These are phyloP conservation scores for Esox niger DNA, from an alignment of 2,113 vertebrate genomes.

Conservation along the genomic window DNA sequence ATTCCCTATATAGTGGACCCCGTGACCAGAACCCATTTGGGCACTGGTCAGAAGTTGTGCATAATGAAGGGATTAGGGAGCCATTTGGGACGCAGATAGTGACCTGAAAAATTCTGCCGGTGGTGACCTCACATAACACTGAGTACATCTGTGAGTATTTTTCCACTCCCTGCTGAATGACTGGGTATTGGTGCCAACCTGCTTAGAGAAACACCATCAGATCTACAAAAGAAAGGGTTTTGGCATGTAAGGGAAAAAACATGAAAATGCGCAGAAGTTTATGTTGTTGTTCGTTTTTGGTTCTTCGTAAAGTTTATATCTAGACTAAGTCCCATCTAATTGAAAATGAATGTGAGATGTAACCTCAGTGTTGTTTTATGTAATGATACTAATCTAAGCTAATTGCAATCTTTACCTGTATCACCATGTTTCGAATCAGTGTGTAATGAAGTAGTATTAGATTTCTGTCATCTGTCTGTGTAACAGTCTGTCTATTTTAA, in stretches of 20 bases:
- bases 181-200: slow-evolving; percentile 63
- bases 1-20: no score
- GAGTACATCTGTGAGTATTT: slow-evolving; percentile 15
- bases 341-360: no score
- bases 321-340: no score
- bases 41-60: no score
- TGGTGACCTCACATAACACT: neutral
- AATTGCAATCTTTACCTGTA: neutral
- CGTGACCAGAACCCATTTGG: no score
- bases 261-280: slow-evolving; percentile 31
- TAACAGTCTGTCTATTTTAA: no score
- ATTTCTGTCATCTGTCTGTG: no score
- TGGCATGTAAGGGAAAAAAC: slow-evolving; percentile 78
- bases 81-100: no score
- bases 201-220: slow-evolving; percentile 26
- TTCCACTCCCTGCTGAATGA: slow-evolving; percentile 58
- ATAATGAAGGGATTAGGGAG: no score
- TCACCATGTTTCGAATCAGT: neutral
- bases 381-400: neutral
- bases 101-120: neutral
- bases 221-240: slow-evolving; percentile 52
- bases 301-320: neutral
- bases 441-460: no score
- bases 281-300: neutral
- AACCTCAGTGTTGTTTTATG: neutral